A percentile compares a stretch with the other conserved stretches of the same genome.
Evolutionary conservation across 2,888 invertebrate species (phyloP).

Genomic region (Chironomus tentans): DNA sequence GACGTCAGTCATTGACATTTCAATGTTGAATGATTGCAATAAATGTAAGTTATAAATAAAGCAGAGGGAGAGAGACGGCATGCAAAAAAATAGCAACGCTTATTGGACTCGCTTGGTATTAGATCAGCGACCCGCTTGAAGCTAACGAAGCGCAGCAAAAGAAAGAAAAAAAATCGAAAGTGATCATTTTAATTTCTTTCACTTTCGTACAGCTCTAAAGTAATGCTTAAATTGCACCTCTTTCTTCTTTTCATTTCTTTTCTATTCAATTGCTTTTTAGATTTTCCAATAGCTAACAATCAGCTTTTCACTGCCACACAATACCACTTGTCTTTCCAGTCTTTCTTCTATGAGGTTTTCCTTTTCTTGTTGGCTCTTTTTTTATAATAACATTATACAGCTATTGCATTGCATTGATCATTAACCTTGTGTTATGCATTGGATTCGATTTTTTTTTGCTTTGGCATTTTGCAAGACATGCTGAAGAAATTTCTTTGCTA

Average conservation of each 20-base stretch:
- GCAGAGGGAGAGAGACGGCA: too few species aligned
- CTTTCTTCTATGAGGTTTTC: not conserved
- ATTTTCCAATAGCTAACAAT: not conserved
- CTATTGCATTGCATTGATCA: slow-evolving; percentile 1
- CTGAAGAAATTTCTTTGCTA: too few species aligned
- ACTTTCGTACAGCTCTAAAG: slow-evolving; percentile 1
- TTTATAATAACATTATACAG: not conserved
- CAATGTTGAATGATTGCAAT: slow-evolving; percentile 6
- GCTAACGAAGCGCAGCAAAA: not conserved
- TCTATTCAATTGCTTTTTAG: not conserved
- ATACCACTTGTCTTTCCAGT: slow-evolving; percentile 1
- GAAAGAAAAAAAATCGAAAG: slow-evolving; percentile 20
- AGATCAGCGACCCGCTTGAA: slow-evolving; percentile 16
- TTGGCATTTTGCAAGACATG: not conserved
- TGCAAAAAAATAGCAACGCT: not conserved
- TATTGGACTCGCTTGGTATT: not conserved
- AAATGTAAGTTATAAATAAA: not conserved
- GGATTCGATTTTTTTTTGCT: not conserved
- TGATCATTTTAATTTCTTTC: slow-evolving; percentile 24
- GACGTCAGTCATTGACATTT: slow-evolving; percentile 8
- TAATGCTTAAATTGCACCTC: slow-evolving; percentile 1
- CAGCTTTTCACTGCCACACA: slow-evolving; percentile 2
- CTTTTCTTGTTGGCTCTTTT: not conserved
- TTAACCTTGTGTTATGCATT: slow-evolving; percentile 21
- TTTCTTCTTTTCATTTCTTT: not conserved